Conservation (phyloP, 2,113 vertebrate species). For the Rhea pennata region DNA sequence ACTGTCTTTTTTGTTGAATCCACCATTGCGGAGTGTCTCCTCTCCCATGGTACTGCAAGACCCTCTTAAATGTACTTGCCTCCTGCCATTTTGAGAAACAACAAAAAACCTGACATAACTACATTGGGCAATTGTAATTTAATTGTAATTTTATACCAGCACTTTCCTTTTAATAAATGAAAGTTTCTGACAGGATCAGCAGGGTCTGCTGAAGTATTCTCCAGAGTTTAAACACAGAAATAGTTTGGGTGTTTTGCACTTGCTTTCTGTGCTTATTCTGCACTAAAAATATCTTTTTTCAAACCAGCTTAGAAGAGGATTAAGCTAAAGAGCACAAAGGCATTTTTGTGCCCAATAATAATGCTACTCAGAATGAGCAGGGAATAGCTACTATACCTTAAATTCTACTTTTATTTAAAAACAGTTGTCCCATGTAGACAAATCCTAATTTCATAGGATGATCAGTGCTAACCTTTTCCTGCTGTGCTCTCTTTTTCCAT, state of each 20-base stretch:
- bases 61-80: not conserved
- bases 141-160: not conserved
- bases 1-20: not conserved
- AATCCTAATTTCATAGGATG: not conserved
- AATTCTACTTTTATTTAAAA: not conserved
- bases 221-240: not conserved
- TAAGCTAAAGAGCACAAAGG: not conserved
- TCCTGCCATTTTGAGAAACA: not conserved
- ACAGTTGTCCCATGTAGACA: not conserved
- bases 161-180: not conserved
- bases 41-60: not conserved
- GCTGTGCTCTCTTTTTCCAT: not conserved
- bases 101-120: accelerated
- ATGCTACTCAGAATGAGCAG: not conserved
- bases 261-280: not conserved
- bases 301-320: not conserved
- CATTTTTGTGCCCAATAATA: not conserved
- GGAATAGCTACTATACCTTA: not conserved
- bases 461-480: not conserved
- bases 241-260: not conserved
- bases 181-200: not conserved
- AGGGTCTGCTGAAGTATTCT: not conserved
- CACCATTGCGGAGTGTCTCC: not conserved
- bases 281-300: not conserved
- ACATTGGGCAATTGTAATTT: accelerated